These are phyloP conservation scores for Bungarus multicinctus DNA, from an alignment of 2,113 vertebrate genomes.

Conservation along the genomic window DNA sequence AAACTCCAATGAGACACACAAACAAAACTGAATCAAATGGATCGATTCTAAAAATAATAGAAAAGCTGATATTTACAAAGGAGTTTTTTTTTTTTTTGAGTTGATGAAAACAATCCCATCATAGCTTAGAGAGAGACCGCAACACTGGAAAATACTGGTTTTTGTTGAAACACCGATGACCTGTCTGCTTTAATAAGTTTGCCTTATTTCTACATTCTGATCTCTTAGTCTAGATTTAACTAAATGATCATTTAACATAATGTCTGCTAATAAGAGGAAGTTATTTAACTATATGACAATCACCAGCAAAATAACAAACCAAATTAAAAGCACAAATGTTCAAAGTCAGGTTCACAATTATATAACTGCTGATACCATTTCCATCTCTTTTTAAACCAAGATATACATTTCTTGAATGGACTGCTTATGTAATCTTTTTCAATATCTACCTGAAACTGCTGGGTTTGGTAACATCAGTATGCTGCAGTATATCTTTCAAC, in stretches of 20 bases:
- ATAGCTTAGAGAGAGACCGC: neutral
- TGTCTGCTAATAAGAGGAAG: neutral
- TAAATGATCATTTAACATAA: neutral
- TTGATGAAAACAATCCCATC: neutral
- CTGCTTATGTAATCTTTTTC: neutral
- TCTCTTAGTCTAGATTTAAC: neutral
- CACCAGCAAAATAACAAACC: neutral
- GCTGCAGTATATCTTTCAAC: neutral
- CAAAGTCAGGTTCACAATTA: neutral
- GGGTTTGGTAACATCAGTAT: neutral
- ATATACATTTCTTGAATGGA: neutral
- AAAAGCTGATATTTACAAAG: neutral
- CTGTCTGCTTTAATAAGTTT: neutral
- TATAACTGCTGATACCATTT: neutral
- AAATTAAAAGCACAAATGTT: neutral
- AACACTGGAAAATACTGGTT: neutral
- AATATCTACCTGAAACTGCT: neutral
- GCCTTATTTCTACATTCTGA: neutral
- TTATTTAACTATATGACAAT: neutral
- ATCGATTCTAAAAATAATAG: neutral
- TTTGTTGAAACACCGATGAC: neutral
- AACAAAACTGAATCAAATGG: neutral
- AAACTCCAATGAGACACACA: neutral
- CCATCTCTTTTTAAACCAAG: neutral
- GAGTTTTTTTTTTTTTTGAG: fast-evolving